Evolutionary conservation across 2,888 invertebrate species (phyloP).

Genomic region (Orthosia cruda): DNA sequence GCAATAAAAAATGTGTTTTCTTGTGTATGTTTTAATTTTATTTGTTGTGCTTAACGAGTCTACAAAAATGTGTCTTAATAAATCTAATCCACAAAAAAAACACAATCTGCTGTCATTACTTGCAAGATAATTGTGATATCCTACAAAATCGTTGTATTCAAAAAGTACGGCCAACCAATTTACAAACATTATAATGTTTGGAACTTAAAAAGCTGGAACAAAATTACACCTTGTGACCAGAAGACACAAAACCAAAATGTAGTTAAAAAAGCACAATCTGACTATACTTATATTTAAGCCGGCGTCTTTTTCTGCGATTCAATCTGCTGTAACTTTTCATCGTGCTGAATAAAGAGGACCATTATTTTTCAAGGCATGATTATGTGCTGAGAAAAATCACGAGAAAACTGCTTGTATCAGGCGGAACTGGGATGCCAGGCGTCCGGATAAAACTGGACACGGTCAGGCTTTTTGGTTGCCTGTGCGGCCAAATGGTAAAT

Average conservation of each 20-base stretch:
- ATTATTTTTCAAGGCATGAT: slow-evolving; percentile 75
- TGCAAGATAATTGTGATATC: too few relatives aligned
- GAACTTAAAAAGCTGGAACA: neutral
- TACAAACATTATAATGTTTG: neutral
- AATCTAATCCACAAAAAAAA: too few relatives aligned
- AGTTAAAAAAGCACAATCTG: slow-evolving; percentile 44
- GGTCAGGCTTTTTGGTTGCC: too few relatives aligned
- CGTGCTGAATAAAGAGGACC: slow-evolving; percentile 72
- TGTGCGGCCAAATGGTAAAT: too few relatives aligned
- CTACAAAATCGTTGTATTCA: neutral
- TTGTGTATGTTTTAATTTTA: too few relatives aligned
- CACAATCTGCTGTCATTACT: too few relatives aligned
- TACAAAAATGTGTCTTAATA: too few relatives aligned
- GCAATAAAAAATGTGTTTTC: too few relatives aligned
- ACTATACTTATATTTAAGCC: slow-evolving; percentile 66
- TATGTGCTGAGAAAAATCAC: slow-evolving; percentile 65
- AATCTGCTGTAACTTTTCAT: slow-evolving; percentile 85
- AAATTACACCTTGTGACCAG: neutral
- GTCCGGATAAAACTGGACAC: too few relatives aligned
- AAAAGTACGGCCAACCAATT: neutral
- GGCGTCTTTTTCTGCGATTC: slow-evolving; percentile 74
- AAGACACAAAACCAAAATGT: slow-evolving; percentile 23
- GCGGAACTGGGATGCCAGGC: too few relatives aligned
- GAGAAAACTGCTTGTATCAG: slow-evolving; percentile 59
- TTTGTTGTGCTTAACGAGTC: too few relatives aligned